Evolutionary conservation across 1,140 invertebrate genomes (phyloP), one percentile per base, ranked within the genome.

Genomic region (Caenorhabditis brenneri): DNA sequence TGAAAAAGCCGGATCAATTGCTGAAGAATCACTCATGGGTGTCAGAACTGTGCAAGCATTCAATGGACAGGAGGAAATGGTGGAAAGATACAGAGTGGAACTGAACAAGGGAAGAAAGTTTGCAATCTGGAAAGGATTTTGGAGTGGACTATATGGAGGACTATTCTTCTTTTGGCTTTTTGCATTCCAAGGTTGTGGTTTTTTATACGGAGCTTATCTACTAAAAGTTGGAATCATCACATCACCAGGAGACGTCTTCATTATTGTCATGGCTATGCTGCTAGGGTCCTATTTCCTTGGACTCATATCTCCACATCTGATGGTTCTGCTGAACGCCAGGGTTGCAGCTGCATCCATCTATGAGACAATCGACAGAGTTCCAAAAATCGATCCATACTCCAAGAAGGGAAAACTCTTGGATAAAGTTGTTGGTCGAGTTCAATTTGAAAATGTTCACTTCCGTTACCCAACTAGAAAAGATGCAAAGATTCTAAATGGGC

Each of bases 11-110:
- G 94, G 94, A n/a, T 91, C 93, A 0, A 93, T 96, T 9, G 95
- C 95, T 0, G 95, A 95, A 89, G 95, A 96, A 90, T 94, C 94
- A 0, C 88, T 96, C 2, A 93, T 93, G 27, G 92, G 94, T 2
- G 93, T 96, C 7, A 92, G 94, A 31, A 96, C 95, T 0, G 95
- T 96, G 0, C 93, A 94, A 31, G 94, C 95, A 0, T 96, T 96
- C 88, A 94, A 94, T 82, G 95, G 95, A 10, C 94, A 96, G 90
- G 85, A 91, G 24, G 94, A 93, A 87, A 95, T 95, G 91, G 88
- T 88, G 49, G 65, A 88, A 39, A 85, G 91, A 69, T 84, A 84
- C 33, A 12, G 16, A 74, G 53, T 46, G 2, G 85, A 86, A 24
- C 39, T 89, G 24, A 58, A 87, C 6, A 80, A 85, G n/a, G 88